Base-by-base conservation (phyloP, 2,888 invertebrate genomes). In the Acrobasis suavella region DNA sequence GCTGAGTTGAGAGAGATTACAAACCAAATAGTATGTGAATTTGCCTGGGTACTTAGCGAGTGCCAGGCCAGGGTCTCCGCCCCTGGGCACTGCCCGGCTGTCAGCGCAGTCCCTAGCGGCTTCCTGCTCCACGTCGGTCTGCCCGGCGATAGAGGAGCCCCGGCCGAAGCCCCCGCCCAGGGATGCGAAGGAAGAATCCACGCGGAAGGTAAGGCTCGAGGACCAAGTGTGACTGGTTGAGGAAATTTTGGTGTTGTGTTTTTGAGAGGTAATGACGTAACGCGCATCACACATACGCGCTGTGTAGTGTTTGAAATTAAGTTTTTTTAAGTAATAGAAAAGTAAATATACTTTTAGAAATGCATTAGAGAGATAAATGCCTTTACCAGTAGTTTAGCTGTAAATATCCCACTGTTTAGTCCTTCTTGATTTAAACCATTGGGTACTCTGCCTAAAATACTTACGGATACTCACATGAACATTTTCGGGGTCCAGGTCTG, bases 61-160 rank as follows among this genome's bases (percentile, higher is more conserved):
- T 72, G 82, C 81, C 64, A 81, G 89, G 32, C 86, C 91, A 58
- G 91, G 88, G 60, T 89, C 91, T 60, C 88, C 89, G 58, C 74
- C 76, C 61, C 70, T 80, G 69, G 72, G 71, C 71, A 62, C 69
- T 68, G 69, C 79, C 70, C 64, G 64, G 73, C 54, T 76, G 61
- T 38, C 83, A 51, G 65, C 77, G 67, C 83, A 77, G 66, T 80
- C 86, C 14, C 72, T 82, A 52, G 71, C 80, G 42, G 81, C 72
- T 51, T 74, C 73, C 71, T 72, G 74, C 67, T 69, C 80, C 58
- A 63, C 71, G 61, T 65, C 72, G 22, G 68, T 73, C 64, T 62
- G 75, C 55, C 71, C 78, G 22, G 72, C 65, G 70, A 78, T 65
- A 55, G 61, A 62, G 65, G 77, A 77, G 64, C 46, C 64, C 64